Evolutionary conservation across 2,113 vertebrate species (phyloP), one percentile per base, ranked within the genome.

Genomic region (Scytalopus superciliaris): DNA sequence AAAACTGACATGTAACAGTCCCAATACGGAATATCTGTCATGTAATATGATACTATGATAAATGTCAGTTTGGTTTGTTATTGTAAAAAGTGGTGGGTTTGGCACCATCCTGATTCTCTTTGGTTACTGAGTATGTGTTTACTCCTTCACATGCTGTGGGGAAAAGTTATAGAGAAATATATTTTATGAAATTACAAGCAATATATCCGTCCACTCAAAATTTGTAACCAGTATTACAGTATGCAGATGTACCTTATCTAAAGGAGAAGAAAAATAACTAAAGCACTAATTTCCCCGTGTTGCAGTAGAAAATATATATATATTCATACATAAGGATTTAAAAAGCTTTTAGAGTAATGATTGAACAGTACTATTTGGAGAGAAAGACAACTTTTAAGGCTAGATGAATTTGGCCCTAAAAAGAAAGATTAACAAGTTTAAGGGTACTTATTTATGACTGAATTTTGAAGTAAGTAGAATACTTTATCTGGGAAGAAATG

Each of bases 281-380:
- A 74, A 87, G 24, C 47, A 88, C 59, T 52, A 3, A 86, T 84
- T 69, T 90, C 35, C 8, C 17, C 35, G 14, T 59, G 21, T 47
- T 70, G 14, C 7, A 42, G 42, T 17, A 70, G 62, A 49, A 22
- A 33, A 56, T 30, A 25, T 19, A 47, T 3, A 37, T 11, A 24
- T 7, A 59, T 1, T 25, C 5, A 60, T 0, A 17, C 1, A 1
- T 21, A 35, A 25, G 7, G 33, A 17, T 30, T 77, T 86, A 47
- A 77, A 92, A 64, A 55, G 19, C 4, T 37, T 57, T 83, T 14
- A 50, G 50, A 50, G 70, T 70, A 83, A 44, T 67, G 39, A 77
- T 14, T 42, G 14, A 88, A 66, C 31, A 56, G 31, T 33, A 66
- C 7, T 64, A 76, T 40, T 73, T 83, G 53, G 37, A 87, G 37